Percentiles rank a stretch among this genome's conserved stretches.
Evolutionary conservation across 2,113 vertebrate species (phyloP).

Genomic region (Pholis gunnellus): DNA sequence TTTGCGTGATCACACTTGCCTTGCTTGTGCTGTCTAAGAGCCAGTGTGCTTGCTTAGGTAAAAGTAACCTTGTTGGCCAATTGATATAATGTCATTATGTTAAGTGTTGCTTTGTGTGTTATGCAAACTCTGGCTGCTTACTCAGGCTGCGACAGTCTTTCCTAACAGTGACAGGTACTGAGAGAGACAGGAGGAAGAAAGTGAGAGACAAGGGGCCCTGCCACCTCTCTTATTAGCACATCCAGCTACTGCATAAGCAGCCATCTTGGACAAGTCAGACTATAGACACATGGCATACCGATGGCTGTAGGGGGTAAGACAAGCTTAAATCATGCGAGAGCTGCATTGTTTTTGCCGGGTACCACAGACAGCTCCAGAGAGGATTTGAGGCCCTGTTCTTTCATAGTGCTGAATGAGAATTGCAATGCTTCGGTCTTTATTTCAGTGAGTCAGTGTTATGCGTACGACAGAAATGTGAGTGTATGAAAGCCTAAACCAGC

Average conservation of each 20-base stretch:
- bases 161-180: conserved; percentile 58
- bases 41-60: conserved; percentile 37
- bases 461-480: conserved; percentile 58
- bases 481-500: conserved; percentile 67
- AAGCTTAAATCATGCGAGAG: conserved; percentile 24
- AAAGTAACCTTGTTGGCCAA: conserved; percentile 65
- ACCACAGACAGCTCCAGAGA: conserved; percentile 63
- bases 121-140: conserved; percentile 54
- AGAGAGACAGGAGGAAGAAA: conserved; percentile 36
- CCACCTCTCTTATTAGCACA: conserved; percentile 30
- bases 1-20: conserved; percentile 38
- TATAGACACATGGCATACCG: conserved; percentile 10
- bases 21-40: conserved; percentile 13
- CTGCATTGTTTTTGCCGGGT: conserved; percentile 33
- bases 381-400: conserved; percentile 40
- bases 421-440: conserved; percentile 49
- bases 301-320: conserved; percentile 13
- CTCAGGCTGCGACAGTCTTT: conserved; percentile 50
- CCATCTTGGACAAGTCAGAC: conserved; percentile 31
- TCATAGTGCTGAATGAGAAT: conserved; percentile 37
- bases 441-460: conserved; percentile 48
- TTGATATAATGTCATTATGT: conserved; percentile 68
- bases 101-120: conserved; percentile 52
- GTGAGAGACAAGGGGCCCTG: conserved; percentile 20
- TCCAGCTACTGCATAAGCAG: conserved; percentile 30